Evolutionary conservation across 1,140 invertebrate genomes (phyloP), one percentile per base, ranked within the genome.

Genomic region (Pseudomyrmex sp.): DNA sequence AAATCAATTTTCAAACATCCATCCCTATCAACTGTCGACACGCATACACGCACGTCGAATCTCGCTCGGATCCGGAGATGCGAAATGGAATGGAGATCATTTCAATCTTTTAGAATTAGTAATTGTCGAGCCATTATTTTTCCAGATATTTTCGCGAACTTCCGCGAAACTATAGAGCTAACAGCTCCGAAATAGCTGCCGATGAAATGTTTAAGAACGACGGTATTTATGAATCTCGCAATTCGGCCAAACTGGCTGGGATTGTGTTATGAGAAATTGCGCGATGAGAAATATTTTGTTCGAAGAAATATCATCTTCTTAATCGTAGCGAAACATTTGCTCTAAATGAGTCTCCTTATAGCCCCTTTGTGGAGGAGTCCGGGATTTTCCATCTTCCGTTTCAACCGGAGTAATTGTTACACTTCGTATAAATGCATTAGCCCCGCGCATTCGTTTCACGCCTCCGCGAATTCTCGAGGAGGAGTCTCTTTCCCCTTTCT

Each of bases 391-490:
- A 63, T 56, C 48, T 56, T 59, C 58, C 77, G 35, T 48, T 66
- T 85, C 79, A 79, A 88, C 83, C 68, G 52, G 84, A 86, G 91
- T 93, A 93, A 94, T 93, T 93, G 92, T 94, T 91, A 92, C 93
- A 93, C 93, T 92, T 93, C 92, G 91, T 94, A 92, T 93, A 94
- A 94, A 93, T 93, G 92, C 91, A 93, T 94, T 93, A 93, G 91
- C 86, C 73, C 68, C 76, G 85, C 82, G 93, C 91, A 93, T 93
- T 93, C 91, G 89, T 93, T 94, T 93, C 91, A 91, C 91, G 91
- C 88, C 91, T 83, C 82, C 74, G 44, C 86, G 85, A 88, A 82
- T 89, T 79, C 85, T 87, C 85, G 84, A 84, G 83, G 89, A 91
- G 69, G 89, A 91, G 69, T 89, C 35, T 69, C 84, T 80, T 85